Percentiles rank a stretch among this genome's conserved stretches.
Conservation (phyloP, 2,113 vertebrate species). For the Lepidothrix coronata region DNA sequence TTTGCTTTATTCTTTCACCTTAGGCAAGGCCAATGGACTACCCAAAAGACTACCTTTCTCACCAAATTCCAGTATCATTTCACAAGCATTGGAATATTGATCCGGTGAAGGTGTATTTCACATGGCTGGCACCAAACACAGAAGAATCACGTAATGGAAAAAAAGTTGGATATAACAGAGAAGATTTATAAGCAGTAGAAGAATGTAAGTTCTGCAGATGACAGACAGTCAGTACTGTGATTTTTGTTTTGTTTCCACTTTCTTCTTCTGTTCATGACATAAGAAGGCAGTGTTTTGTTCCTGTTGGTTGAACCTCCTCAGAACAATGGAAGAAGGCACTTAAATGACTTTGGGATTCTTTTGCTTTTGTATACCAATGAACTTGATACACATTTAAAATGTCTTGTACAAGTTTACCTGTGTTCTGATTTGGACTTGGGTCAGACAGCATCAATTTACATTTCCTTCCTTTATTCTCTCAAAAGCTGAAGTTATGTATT, state of each 20-base stretch:
- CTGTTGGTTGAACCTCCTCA: background rate
- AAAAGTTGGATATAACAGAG: slow-evolving; percentile 63
- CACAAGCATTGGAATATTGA: slow-evolving; percentile 99
- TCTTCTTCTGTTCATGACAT: background rate
- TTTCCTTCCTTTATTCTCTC: background rate
- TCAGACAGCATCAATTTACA: background rate
- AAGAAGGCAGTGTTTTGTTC: background rate
- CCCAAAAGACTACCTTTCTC: slow-evolving; percentile 86
- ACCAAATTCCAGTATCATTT: slow-evolving; percentile 95
- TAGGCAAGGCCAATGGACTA: slow-evolving; percentile 96
- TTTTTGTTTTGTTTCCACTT: background rate
- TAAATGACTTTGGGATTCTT: background rate
- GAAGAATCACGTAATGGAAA: slow-evolving; percentile 55
- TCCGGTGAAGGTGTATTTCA: slow-evolving; percentile 87
- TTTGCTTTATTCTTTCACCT: slow-evolving; percentile 42
- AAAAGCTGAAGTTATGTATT: background rate
- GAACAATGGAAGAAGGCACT: background rate
- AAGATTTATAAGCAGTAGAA: slow-evolving; percentile 80
- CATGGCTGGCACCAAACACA: slow-evolving; percentile 81
- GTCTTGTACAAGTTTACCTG: background rate
- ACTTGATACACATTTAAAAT: background rate
- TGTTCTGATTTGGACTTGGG: background rate
- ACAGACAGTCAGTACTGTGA: background rate
- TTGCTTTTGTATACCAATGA: background rate
- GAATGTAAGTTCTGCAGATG: background rate